Base-by-base conservation (phyloP, 2,888 invertebrate genomes). In the Acanthosepion lycidas region DNA sequence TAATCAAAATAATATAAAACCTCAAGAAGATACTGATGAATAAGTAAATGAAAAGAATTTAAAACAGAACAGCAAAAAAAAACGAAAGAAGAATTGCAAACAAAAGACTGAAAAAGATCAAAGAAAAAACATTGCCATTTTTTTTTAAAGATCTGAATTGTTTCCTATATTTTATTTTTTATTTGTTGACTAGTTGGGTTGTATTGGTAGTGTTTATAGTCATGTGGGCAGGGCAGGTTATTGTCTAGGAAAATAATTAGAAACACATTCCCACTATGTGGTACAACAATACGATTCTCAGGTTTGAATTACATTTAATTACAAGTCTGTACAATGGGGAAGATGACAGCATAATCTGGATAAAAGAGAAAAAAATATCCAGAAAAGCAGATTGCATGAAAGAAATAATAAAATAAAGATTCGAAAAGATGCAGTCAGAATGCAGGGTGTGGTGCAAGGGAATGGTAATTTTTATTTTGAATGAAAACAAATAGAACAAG, bases 221-320 rank as follows among this genome's bases (percentile, higher is more conserved):
- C 59, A 6, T 59, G 59, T 59, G 59, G 78, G 78, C 33, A 78
- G 78, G 78, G 78, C 78, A 18, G 78, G n/a, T n/a, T 78, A 33
- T 78, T 78, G 78, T 78, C 78, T 78, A n/a, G 78, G 78, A 78
- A 78, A 78, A 78, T 78, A 78, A 78, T 78, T 78, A 78, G 78
- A 78, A 78, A 78, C 78, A 78, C n/a, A 78, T 78, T 78, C 78
- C 12, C 78, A 78, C 78, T n/a, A 12, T 78, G 78, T 78, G n/a
- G 33, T n/a, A 78, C 78, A 78, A 78, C 78, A 78, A 78, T 78
- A n/a, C n/a, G 12, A 78, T 78, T 78, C 78, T n/a, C 78, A 78
- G n/a, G n/a, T 78, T 78, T 78, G 78, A 78, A 78, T 78, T 78
- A 78, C 78, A 78, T 78, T 78, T 78, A 78, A 78, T 78, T 78